Evolutionary conservation across 1,140 invertebrate genomes (phyloP), one percentile per base, ranked within the genome.

Genomic region (Trypoxylus dichotomus): DNA sequence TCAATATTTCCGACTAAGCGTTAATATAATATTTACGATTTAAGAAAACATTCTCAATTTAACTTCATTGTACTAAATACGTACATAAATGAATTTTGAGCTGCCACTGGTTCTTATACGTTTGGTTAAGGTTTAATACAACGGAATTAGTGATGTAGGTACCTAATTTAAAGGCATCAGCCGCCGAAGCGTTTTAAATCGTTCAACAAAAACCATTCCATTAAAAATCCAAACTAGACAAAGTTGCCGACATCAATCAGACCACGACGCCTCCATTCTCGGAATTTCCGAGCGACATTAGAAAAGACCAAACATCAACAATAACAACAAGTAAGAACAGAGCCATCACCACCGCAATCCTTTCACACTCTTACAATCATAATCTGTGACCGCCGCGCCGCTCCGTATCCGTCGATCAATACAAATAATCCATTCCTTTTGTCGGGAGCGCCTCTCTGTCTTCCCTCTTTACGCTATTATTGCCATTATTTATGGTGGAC

Each of bases 401-500:
- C 32, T n/a, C n/a, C 32, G 32, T 37, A 24, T 58, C 58, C 58
- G 75, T 37, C 42, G n/a, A 76, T 29, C 47, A 58, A 76, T 27
- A 68, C 60, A 68, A 68, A 68, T 68, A 68, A 68, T 68, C 60
- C 60, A 24, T 29, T 68, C 60, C 60, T 68, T 68, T 43, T 76
- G 27, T 76, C 24, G 47, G 72, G 72, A 74, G 74, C 47, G 10
- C 1, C 41, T 21, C 19, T 58, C 21, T 58, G 15, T 29, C 60
- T 68, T 68, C 21, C 21, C 60, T 27, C 13, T 68, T 24, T 27
- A 25, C 24, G 24, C 60, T 68, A 60, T 77, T 77, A 60, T 77
- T 77, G 76, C 63, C 21, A 24, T 71, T 47, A 54, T 74, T 42
- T 74, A 74, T 74, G 42, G 60, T 68, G 60, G 60, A 68, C 60